These are phyloP conservation scores for Acromyrmex heyeri DNA, from an alignment of 1,140 invertebrate genomes.

Conservation along the genomic window DNA sequence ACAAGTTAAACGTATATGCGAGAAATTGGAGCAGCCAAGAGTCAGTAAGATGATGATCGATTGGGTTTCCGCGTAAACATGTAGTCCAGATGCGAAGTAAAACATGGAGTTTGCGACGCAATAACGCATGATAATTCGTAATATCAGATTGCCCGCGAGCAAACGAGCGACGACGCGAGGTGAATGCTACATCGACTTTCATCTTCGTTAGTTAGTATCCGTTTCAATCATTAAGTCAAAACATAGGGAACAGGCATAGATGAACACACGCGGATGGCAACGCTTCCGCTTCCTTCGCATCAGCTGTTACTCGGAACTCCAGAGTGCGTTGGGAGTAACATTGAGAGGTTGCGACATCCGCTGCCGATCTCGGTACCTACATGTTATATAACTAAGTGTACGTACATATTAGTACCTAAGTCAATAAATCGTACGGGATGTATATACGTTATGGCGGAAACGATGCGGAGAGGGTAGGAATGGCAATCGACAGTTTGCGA, in stretches of 20 bases:
- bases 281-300: constrained; percentile 36
- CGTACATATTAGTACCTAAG: constrained; percentile 50
- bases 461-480: constrained; percentile 45
- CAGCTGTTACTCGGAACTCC: not conserved
- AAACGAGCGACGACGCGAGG: not conserved
- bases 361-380: not conserved
- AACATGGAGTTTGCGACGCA: constrained; percentile 16
- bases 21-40: constrained; percentile 29
- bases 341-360: constrained; percentile 20
- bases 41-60: constrained; percentile 12
- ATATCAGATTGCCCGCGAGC: constrained; percentile 3
- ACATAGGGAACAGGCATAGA: not conserved
- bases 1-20: constrained; percentile 8
- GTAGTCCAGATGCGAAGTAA: not conserved
- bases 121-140: constrained; percentile 27
- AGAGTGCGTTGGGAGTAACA: constrained; percentile 2
- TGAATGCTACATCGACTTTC: constrained; percentile 1
- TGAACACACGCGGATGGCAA: constrained; percentile 9
- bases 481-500: constrained; percentile 73
- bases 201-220: constrained; percentile 36
- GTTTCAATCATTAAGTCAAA: constrained; percentile 17
- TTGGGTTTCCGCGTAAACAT: constrained; percentile 7
- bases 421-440: constrained; percentile 50
- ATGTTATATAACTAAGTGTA: constrained; percentile 27
- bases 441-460: constrained; percentile 58